Conservation (phyloP, 2,888 invertebrate genomes). For the Eupithecia inturbata region DNA sequence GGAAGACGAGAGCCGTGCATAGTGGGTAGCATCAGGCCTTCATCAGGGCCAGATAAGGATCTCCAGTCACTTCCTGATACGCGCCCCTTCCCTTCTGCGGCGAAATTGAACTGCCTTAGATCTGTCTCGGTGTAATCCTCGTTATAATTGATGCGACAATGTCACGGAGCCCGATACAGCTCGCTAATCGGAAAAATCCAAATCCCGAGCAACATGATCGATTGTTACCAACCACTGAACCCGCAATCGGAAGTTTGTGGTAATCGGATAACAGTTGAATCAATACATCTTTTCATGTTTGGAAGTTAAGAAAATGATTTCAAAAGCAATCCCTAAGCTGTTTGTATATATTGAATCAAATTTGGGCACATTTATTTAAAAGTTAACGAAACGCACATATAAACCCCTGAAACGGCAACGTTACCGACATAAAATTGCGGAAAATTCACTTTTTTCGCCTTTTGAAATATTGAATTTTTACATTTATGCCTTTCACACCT, state of each 20-base stretch:
- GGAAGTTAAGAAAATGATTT: background rate
- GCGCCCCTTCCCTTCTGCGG: conserved; percentile 54
- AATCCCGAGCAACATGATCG: conserved; percentile 78
- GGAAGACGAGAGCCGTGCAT: conserved; percentile 49
- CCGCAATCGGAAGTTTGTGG: conserved; percentile 32
- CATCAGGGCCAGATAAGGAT: conserved; percentile 69
- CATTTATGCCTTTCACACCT: conserved; percentile 84
- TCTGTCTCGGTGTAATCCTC: conserved; percentile 80
- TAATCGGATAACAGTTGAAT: conserved; percentile 41
- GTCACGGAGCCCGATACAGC: conserved; percentile 75
- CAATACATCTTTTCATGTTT: conserved; percentile 24
- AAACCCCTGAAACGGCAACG: conserved; percentile 63
- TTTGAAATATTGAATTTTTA: conserved; percentile 83
- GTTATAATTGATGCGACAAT: conserved; percentile 83
- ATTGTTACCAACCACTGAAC: conserved; percentile 59
- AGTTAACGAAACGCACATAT: conserved; percentile 45
- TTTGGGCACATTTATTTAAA: conserved; percentile 32
- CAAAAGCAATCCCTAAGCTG: background rate
- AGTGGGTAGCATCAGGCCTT: conserved; percentile 60
- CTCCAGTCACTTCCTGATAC: conserved; percentile 70
- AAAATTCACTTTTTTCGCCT: conserved; percentile 71
- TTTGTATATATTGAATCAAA: conserved; percentile 19
- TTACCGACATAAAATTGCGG: conserved; percentile 69
- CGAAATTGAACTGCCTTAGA: conserved; percentile 81
- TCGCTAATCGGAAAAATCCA: conserved; percentile 81